phyloP scores from a whole-genome alignment of 1,140 invertebrate species.

The Macrocentrus cingulum region DNA sequence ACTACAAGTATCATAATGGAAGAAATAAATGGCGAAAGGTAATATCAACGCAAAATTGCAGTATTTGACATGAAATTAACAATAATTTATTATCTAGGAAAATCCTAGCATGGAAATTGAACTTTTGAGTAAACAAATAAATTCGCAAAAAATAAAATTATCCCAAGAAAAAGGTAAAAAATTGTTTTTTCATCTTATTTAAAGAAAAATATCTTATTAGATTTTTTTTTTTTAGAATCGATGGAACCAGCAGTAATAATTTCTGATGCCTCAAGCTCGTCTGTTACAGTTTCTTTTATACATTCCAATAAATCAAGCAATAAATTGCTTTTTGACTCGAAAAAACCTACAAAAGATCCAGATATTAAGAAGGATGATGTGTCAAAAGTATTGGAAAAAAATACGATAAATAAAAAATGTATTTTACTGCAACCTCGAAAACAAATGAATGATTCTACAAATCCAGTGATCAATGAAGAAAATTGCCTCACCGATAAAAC shows the following conservation, averaged over 20 bases:
- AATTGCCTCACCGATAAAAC: not conserved
- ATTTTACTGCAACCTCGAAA: not conserved
- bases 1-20: constrained; percentile 38
- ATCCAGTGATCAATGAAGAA: not conserved
- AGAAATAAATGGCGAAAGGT: constrained; percentile 29
- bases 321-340: not conserved
- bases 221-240: not conserved
- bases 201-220: not conserved
- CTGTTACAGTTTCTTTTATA: constrained; percentile 35
- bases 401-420: not conserved
- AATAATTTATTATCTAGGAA: constrained; percentile 20
- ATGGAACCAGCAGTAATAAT: constrained; percentile 13
- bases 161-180: not conserved
- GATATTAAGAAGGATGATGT: not conserved
- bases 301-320: constrained; percentile 25
- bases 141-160: not conserved
- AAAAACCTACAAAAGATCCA: not conserved
- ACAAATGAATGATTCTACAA: no score
- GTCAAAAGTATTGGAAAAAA: not conserved
- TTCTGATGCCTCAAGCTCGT: constrained; percentile 30
- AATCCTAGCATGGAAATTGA: not conserved
- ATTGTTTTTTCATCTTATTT: not conserved
- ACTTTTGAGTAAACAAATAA: not conserved
- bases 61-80: not conserved
- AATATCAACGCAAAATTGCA: not conserved